Base-by-base conservation (phyloP, 1,140 invertebrate species). In the Stegodyphus dumicola region DNA sequence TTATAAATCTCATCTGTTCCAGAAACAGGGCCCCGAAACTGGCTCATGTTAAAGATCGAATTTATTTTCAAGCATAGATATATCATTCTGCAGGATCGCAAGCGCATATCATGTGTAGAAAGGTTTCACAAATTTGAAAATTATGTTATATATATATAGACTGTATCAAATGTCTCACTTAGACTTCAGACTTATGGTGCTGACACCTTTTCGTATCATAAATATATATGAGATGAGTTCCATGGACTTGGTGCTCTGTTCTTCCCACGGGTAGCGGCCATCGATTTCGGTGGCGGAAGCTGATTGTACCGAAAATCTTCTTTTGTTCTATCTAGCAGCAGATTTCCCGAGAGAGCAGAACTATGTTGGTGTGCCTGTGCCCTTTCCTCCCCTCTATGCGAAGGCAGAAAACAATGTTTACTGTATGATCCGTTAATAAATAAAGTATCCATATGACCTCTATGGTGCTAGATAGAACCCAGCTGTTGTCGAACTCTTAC, bases 391-490 rank as follows among this genome's bases (percentile, higher is more conserved):
- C 81, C 64, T 77, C 64, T 85, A 85, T 77, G 81, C 81, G 73
- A 85, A 69, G 65, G 33, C 80, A 84, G 80, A 18, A 76, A 51
- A 83, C 49, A 75, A 65, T 77, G 73, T 77, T 81, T 64, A 73
- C 33, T 73, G 56, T 81, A 71, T 74, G 67, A 67, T 77, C 51
- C 74, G 73, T 85, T 67, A 73, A 81, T 73, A 70, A 83, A 83
- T 83, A 85, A 85, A 85, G 81, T 85, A 85, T 85, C 74, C 81
- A 76, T 69, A 85, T 65, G 81, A 76, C 81, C 81, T 56, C 66
- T 85, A 85, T 85, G 81, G 81, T 85, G 81, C 81, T 85, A 85
- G 81, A 85, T 85, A 74, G 81, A 85, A 85, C 71, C 71, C 53
- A 70, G 7, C 17, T 33, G 33, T 33, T 33, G 33, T 33, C 33